Evolutionary conservation across 2,888 invertebrate species (phyloP), one percentile per base, ranked within the genome.

Genomic region (Melinaea menophilus): DNA sequence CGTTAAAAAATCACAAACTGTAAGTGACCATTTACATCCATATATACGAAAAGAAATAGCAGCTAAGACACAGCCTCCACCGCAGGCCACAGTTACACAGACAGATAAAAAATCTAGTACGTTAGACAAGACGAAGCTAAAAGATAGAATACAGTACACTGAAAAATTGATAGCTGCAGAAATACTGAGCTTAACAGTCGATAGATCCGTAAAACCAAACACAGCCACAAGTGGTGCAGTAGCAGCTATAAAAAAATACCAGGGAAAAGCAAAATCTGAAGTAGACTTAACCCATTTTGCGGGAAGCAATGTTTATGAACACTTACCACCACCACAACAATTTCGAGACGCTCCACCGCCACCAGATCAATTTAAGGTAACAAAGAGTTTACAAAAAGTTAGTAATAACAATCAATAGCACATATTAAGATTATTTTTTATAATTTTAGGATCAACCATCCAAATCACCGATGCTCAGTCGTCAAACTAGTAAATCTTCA

Each of bases 301-400:
- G n/a, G 90, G 90, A 58, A 91, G 93, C 71, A 92, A 92, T 79
- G 93, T 93, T 51, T 94, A 95, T 75, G 95, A 95, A 72, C 94
- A 95, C 76, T 91, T 95, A 66, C 96, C 95, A 37, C 96, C 96
- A 0, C 96, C 96, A 2, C 95, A 95, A 77, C 95, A 96, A 84
- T 96, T 96, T 76, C 93, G 95, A 80, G 96, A 96, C 83, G 94
- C 94, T 58, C 94, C 95, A 31, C 94, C 95, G 51, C 95, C 95
- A 7, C 95, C 95, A 0, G 95, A 95, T 72, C 93, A 93, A 73
- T 95, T 95, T 74, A 91, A 86, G 85, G 91, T 90, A 82, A 51
- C 34, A 56, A 56, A 51, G 22, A 56, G 31, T 31, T 34, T 56
- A 56, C 5, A 51, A 56, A 41, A 55, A 13, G 45, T 2, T 3